Evolutionary conservation across 1,140 invertebrate species (phyloP), one percentile per base, ranked within the genome.

Genomic region (Asbolus verrucosus): DNA sequence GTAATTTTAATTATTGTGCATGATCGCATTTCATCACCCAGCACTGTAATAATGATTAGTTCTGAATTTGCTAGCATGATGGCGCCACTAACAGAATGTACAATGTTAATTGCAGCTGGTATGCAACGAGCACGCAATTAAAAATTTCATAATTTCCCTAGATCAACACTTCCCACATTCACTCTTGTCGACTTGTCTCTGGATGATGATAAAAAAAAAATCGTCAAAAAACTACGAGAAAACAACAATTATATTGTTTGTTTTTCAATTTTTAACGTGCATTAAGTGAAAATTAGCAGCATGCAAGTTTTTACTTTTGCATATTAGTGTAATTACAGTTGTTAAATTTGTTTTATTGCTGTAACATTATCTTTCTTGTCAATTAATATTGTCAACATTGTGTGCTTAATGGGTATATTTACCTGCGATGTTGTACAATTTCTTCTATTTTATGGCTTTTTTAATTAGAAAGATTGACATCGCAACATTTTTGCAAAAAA

Each of bases 51-150:
- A 14, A 21, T 54, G 46, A 54, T 11, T 54, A 54, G 27, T 21
- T 14, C 9, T 54, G 16, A 54, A 21, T 54, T 54, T 13, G 6
- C 15, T 13, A 2, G 46, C 46, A 54, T 54, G 46, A 54, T 54
- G 46, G 46, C 46, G 46, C 46, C 46, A 54, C 46, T 54, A 54
- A 54, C 21, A 54, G n/a, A n/a, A n/a, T n/a, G 33, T n/a, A 36
- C 33, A 11, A 4, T 11, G 33, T 3, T 8, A 4, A 8, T n/a
- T n/a, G n/a, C n/a, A n/a, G n/a, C n/a, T n/a, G n/a, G n/a, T n/a
- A n/a, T n/a, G n/a, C n/a, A n/a, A n/a, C n/a, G n/a, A n/a, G n/a
- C n/a, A n/a, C n/a, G n/a, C n/a, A n/a, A n/a, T n/a, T n/a, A n/a
- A n/a, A n/a, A n/a, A n/a, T n/a, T n/a, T n/a, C n/a, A n/a, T n/a